Conservation (phyloP, 2,888 invertebrate species). For the Cristatella mucedo region DNA sequence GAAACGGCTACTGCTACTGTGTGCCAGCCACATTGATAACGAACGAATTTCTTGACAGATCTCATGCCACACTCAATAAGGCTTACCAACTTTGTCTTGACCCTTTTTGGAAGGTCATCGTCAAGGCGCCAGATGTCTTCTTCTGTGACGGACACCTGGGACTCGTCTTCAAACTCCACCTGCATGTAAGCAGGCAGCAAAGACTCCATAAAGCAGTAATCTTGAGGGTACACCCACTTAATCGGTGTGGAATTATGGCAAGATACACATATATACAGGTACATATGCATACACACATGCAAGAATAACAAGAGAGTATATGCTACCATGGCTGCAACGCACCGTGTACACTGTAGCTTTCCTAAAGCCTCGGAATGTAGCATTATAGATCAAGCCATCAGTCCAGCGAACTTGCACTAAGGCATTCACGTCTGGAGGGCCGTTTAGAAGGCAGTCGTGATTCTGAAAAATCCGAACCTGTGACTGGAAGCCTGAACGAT, state of each 20-base stretch:
- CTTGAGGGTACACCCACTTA: background rate
- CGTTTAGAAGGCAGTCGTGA: constrained; percentile 19
- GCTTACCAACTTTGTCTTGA: constrained; percentile 39
- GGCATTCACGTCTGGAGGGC: constrained; percentile 40
- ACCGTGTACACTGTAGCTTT: constrained; percentile 22
- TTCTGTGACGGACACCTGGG: constrained; percentile 41
- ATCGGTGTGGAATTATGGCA: background rate
- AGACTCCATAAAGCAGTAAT: background rate
- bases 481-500: background rate
- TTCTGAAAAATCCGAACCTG: constrained; percentile 16
- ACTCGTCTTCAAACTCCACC: constrained; percentile 39
- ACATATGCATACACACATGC: background rate
- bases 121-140: constrained; percentile 44
- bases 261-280: background rate
- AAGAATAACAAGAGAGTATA: background rate
- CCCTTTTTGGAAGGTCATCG: constrained; percentile 46
- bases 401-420: constrained; percentile 46
- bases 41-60: too few relatives aligned
- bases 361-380: constrained; percentile 27
- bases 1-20: too few relatives aligned
- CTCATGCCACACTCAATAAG: too few relatives aligned
- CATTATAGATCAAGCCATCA: constrained; percentile 37
- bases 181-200: constrained; percentile 12
- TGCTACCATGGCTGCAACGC: constrained; percentile 13
- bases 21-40: too few relatives aligned